These are phyloP conservation scores for Fregata magnificens DNA, from an alignment of 2,113 vertebrate genomes.

Conservation along the genomic window DNA sequence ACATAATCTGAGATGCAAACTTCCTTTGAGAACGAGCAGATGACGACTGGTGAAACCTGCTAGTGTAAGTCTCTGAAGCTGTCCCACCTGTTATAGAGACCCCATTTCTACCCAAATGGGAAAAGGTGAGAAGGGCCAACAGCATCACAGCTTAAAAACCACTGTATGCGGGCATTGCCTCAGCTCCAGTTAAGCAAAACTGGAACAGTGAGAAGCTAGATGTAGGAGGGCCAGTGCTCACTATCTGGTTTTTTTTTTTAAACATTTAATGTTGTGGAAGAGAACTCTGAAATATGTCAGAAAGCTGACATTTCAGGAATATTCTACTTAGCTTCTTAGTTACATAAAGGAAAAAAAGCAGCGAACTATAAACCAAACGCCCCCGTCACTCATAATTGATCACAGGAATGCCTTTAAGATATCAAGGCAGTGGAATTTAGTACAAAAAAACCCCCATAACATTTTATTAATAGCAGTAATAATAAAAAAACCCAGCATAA, in stretches of 20 bases:
- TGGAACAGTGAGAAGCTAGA: not conserved
- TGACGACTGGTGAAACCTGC: not conserved
- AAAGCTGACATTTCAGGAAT: not conserved
- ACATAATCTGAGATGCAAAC: not conserved
- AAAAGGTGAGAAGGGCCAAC: not conserved
- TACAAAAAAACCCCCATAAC: fast-evolving
- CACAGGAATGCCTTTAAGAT: not conserved
- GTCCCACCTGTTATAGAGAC: not conserved
- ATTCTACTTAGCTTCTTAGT: not conserved
- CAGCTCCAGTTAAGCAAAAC: not conserved
- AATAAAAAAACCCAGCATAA: not conserved
- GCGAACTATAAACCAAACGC: not conserved
- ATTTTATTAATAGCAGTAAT: not conserved
- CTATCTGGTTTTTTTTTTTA: not conserved
- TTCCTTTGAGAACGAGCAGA: not conserved
- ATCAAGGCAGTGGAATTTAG: not conserved
- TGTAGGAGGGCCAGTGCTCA: not conserved
- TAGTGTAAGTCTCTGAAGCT: not conserved
- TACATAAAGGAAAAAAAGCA: not conserved
- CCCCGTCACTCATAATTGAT: not conserved
- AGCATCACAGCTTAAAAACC: not conserved
- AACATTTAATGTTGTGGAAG: not conserved
- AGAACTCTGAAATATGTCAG: not conserved
- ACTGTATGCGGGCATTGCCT: not conserved
- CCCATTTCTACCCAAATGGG: not conserved